Base-by-base conservation (phyloP, 2,113 vertebrate species). In the Microtus ochrogaster region DNA sequence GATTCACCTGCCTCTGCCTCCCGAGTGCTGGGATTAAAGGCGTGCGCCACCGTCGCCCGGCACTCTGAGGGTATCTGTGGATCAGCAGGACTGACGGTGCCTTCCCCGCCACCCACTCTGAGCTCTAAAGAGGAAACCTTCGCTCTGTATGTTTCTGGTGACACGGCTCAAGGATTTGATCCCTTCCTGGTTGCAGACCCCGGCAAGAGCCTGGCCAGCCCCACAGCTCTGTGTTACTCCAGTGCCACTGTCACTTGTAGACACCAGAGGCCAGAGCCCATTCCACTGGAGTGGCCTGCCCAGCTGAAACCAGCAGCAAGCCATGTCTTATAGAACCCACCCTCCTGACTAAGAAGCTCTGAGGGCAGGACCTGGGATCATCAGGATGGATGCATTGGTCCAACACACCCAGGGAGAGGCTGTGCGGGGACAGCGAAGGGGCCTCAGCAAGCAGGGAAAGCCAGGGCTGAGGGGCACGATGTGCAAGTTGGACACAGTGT, bases 351-450 rank as follows among this genome's bases (percentile, higher is more conserved):
- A 30, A 1, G 3, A 85, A 81, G 41, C 22, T 55, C 26, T 1
- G 36, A 12, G 30, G 72, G 81, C 41, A 86, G 76, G 44, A 52
- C 39, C 4, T 24, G 66, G 77, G 49, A 24, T 33, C 47, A 39
- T 28, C 47, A 22, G 26, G 61, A 21, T 0, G 7, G 10, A 36
- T 0, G 5, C 6, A 33, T 61, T 17, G 41, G 49, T 12, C 36
- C 61, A 26, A 11, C 8, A 17, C 28, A 12, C 44, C 33, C 6
- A 6, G 78, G n/a, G 63, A 41, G 17, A 61, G n/a, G 39, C 73
- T 68, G 52, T 4, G 33, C 5, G 10, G 33, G 55, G 14, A n/a
- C 1, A 28, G 61, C 8, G 0, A 2, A 2, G 7, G 11, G 63
- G 39, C n/a, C 72, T 30, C 47, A 39, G 61, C 36, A 26, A 44